Evolutionary conservation across 2,113 vertebrate species (phyloP).

Genomic region (Tyto alba): DNA sequence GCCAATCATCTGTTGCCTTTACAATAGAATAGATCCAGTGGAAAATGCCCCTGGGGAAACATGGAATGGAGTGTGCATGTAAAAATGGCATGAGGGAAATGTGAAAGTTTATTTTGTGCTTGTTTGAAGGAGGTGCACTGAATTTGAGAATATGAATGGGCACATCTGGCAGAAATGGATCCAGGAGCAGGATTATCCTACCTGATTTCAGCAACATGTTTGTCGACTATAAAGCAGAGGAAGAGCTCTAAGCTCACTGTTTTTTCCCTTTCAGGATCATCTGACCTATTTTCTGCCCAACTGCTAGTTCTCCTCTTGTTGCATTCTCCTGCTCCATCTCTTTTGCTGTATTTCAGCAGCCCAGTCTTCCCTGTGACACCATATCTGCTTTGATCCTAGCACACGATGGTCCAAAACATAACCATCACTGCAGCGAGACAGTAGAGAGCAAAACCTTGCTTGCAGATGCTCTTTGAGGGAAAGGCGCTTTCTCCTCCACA

Average conservation of each 20-base stretch:
- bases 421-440: not conserved
- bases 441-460: not conserved
- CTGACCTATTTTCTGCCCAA: not conserved
- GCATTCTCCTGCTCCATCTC: not conserved
- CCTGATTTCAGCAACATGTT: not conserved
- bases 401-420: rapidly evolving
- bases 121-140: not conserved
- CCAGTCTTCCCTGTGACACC: not conserved
- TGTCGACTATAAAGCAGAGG: not conserved
- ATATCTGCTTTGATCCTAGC: not conserved
- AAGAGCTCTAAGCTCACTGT: not conserved
- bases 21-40: not conserved
- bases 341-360: not conserved
- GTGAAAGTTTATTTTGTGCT: not conserved
- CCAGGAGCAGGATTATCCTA: not conserved
- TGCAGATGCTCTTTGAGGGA: not conserved
- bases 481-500: not conserved
- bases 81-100: rapidly evolving
- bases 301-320: not conserved
- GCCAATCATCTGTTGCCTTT: not conserved
- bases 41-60: not conserved
- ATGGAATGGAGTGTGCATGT: not conserved
- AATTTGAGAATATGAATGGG: not conserved
- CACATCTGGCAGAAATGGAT: not conserved
- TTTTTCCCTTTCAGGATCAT: not conserved